A percentile compares a stretch with the other conserved stretches of the same genome.
Conservation (phyloP, 2,797 vertebrate species). For the Hypotaenidia okinawae region DNA sequence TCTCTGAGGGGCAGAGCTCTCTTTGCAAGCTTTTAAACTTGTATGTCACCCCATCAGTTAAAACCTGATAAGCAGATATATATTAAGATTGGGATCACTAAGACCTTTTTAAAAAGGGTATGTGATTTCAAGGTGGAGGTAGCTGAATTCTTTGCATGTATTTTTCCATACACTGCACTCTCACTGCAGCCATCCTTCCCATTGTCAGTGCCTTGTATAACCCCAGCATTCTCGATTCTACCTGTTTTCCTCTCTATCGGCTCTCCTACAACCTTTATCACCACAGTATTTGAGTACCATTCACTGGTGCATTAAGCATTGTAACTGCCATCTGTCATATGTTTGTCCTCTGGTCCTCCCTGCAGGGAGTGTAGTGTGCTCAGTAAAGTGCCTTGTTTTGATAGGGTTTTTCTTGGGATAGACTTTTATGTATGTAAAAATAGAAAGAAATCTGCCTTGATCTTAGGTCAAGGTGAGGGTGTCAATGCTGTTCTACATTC, state of each 20-base stretch:
- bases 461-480: not conserved
- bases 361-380: not conserved
- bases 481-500: not conserved
- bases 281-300: not conserved
- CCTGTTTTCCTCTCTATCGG: not conserved
- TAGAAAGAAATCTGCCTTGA: not conserved
- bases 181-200: not conserved
- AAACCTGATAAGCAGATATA: not conserved
- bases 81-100: not conserved
- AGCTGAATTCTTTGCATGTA: not conserved
- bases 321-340: constrained; percentile 11
- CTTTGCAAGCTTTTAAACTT: not conserved
- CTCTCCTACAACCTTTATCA: constrained; percentile 14
- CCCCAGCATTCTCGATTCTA: not conserved
- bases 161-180: not conserved
- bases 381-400: not conserved
- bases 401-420: not conserved
- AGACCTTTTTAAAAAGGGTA: not conserved
- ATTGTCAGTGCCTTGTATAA: not conserved
- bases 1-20: not conserved
- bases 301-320: constrained; percentile 1
- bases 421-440: not conserved
- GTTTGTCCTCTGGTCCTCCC: constrained; percentile 5
- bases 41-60: not conserved
- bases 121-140: not conserved